Base-by-base conservation (phyloP, 1,140 invertebrate genomes). In the Yoshiicerus persimilis region DNA sequence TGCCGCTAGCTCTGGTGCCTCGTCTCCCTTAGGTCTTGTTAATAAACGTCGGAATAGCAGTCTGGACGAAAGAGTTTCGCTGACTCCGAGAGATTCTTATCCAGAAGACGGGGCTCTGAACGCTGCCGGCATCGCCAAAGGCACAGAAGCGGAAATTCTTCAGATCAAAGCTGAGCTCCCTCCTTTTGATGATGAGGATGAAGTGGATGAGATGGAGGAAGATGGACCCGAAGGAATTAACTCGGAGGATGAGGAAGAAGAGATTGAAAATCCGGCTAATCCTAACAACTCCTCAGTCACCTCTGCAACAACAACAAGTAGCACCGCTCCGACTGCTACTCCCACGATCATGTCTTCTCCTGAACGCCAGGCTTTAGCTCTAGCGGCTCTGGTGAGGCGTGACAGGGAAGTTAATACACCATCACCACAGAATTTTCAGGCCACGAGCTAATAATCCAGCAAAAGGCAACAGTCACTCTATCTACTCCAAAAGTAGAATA, bases 81-180 rank as follows among this genome's bases (percentile, higher is more conserved):
- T 87, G 34, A 62, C 41, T 64, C 85, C 41, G n/a, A 56, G 62
- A 27, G 47, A 66, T 39, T 64, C 34, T 5, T 86, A 36, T 20
- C 47, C 25, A 2, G 47, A 64, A 27, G 32, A 11, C 47, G 36
- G 27, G 11, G 64, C 32, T 41, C 39, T 64, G 4, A 30, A 8
- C 86, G 23, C 87, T 20, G 83, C n/a, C 27, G 70, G 66, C 56
- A 75, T 41, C 25, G 34, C 36, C 16, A 88, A 85, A 34, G 32
- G 62, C 25, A 86, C 27, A 5, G 83, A 87, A 13, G 87, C 87
- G n/a, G 89, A 90, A 86, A 87, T 88, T 30, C 47, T 90, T 2
- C 87, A 88, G 64, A 90, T 90, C 83, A 90, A 88, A 84, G 84
- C 89, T 23, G 86, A 90, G 41, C 47, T 90, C 25, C 77, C 86